These are phyloP conservation scores for Platypus cylindrus DNA, from an alignment of 2,888 invertebrate genomes.

Conservation along the genomic window DNA sequence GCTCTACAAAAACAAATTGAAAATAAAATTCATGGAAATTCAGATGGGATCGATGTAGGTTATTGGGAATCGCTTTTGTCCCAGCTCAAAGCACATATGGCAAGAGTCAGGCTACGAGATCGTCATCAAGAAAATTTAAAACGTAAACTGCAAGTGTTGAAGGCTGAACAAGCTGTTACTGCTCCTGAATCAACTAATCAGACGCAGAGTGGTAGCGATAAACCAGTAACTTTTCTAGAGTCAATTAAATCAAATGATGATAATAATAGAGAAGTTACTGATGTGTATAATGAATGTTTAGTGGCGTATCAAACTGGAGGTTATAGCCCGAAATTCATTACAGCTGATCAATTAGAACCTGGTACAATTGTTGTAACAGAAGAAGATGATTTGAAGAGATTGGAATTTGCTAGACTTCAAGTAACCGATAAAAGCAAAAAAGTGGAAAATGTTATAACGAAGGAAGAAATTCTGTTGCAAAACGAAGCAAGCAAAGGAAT, in stretches of 20 bases:
- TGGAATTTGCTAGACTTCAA: slow-evolving; percentile 59
- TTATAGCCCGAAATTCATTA: slow-evolving; percentile 69
- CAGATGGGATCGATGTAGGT: slow-evolving; percentile 87
- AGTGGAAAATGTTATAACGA: slow-evolving; percentile 38
- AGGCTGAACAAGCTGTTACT: slow-evolving; percentile 66
- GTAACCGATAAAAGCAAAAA: slow-evolving; percentile 48
- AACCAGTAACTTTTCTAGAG: slow-evolving; percentile 11
- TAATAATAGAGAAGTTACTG: slow-evolving; percentile 38
- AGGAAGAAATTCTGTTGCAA: slow-evolving; percentile 54
- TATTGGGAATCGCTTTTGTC: slow-evolving; percentile 96
- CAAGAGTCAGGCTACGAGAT: slow-evolving; percentile 81
- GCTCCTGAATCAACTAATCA: slow-evolving; percentile 15
- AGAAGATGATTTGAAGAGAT: slow-evolving; percentile 60
- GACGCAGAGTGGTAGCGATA: slow-evolving; percentile 8
- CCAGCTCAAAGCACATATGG: slow-evolving; percentile 93
- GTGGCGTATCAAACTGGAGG: slow-evolving; percentile 65
- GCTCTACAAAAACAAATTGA: slow-evolving; percentile 76
- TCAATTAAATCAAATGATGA: slow-evolving; percentile 24
- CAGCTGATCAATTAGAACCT: slow-evolving; percentile 50
- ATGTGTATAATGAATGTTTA: slow-evolving; percentile 43
- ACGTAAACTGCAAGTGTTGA: slow-evolving; percentile 78
- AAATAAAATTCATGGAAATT: slow-evolving; percentile 67
- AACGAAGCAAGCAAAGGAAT: slow-evolving; percentile 74
- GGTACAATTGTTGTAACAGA: slow-evolving; percentile 66
- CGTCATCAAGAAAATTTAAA: slow-evolving; percentile 82